Conservation (phyloP, 2,113 vertebrate species). For the Morone chrysops region DNA sequence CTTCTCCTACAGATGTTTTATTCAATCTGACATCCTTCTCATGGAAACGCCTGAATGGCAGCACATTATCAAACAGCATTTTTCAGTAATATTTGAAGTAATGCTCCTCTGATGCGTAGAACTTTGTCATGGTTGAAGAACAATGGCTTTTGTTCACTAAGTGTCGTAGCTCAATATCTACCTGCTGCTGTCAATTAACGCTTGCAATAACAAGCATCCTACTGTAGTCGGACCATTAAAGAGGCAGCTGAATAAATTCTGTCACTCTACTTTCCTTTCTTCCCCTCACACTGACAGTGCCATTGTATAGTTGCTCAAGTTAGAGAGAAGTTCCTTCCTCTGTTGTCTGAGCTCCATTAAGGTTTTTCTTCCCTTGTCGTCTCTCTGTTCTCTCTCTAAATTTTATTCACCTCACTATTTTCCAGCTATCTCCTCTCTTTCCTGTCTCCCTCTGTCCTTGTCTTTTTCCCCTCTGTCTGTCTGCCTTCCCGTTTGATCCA, state of each 20-base stretch:
- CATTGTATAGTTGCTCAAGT: neutral
- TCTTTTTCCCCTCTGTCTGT: conserved; percentile 3
- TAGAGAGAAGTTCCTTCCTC: neutral
- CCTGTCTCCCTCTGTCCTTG: neutral
- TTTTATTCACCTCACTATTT: conserved; percentile 7
- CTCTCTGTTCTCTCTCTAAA: neutral
- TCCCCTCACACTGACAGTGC: neutral
- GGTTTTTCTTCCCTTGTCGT: neutral
- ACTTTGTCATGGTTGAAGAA: conserved; percentile 37
- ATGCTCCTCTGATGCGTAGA: neutral
- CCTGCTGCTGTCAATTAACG: conserved; percentile 8
- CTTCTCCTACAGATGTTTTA: conserved; percentile 30
- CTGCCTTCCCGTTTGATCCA: conserved; percentile 19
- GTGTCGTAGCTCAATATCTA: conserved; percentile 11
- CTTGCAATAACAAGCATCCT: conserved; percentile 3
- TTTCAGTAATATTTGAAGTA: conserved; percentile 12
- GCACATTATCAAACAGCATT: conserved; percentile 17
- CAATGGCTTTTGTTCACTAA: conserved; percentile 11
- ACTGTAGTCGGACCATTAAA: conserved; percentile 1
- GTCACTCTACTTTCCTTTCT: conserved; percentile 21
- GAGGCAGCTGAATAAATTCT: conserved; percentile 12
- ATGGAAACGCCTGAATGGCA: neutral
- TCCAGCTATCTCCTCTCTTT: neutral
- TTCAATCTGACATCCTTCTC: conserved; percentile 33
- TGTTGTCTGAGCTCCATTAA: neutral